A percentile compares a stretch with the other conserved stretches of the same genome.
phyloP scores from a whole-genome alignment of 2,888 invertebrate species.

The Troides helena region DNA sequence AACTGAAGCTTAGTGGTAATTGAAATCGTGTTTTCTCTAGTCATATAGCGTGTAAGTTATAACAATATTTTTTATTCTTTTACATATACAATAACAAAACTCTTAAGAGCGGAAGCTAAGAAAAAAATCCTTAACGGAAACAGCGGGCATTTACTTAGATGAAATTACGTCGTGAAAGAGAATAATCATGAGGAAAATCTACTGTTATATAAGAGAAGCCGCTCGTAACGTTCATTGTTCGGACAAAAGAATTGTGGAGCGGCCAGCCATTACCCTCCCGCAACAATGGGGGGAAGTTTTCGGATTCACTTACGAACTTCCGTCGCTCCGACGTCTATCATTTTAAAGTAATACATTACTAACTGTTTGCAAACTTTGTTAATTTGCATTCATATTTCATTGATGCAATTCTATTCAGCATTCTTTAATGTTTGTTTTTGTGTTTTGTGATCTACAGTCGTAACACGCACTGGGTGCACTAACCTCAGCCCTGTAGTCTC shows the following conservation, averaged over 20 bases:
- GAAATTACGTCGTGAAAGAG: constrained; percentile 18
- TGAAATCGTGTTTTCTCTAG: too few relatives aligned
- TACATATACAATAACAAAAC: too few relatives aligned
- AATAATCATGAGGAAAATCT: constrained; percentile 20
- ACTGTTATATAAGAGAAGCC: constrained; percentile 22
- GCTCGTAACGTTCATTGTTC: constrained; percentile 16
- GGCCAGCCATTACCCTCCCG: constrained; percentile 4
- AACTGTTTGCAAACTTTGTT: constrained; percentile 4
- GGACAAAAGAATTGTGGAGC: constrained; percentile 26
- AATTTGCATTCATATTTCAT: background rate
- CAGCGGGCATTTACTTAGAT: constrained; percentile 13
- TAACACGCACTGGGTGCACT: too few relatives aligned
- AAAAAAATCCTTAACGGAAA: constrained; percentile 1
- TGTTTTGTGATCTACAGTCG: too few relatives aligned
- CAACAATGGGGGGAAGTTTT: constrained; percentile 27
- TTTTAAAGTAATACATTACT: constrained; percentile 15
- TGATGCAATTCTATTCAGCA: too few relatives aligned
- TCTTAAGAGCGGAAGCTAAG: background rate
- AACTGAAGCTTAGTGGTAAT: too few relatives aligned
- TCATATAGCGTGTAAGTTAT: too few relatives aligned
- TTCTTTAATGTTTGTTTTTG: too few relatives aligned
- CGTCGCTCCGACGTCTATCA: constrained; percentile 4
- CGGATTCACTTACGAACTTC: constrained; percentile 11
- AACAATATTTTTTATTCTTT: too few relatives aligned
- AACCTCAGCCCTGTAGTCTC: too few relatives aligned